These are phyloP conservation scores for Antheraea yamamai DNA, from an alignment of 2,888 invertebrate species.

Conservation along the genomic window DNA sequence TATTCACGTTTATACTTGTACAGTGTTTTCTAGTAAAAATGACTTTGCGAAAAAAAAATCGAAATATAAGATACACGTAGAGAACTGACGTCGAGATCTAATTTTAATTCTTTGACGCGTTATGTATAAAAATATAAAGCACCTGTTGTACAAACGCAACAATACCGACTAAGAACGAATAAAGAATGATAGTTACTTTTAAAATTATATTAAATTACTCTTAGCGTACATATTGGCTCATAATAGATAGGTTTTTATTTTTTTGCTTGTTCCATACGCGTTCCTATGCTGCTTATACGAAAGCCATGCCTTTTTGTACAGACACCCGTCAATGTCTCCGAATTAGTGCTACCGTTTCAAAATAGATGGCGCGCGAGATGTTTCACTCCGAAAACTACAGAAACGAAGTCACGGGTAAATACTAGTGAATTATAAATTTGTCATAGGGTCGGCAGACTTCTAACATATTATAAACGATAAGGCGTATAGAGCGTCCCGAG, in stretches of 20 bases:
- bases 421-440: background rate
- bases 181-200: no score
- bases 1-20: background rate
- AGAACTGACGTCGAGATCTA: background rate
- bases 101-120: slow-evolving; percentile 7
- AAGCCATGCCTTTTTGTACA: background rate
- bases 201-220: no score
- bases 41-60: background rate
- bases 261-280: background rate
- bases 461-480: no score
- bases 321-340: background rate
- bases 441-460: no score
- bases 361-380: background rate
- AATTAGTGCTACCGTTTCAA: background rate
- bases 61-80: background rate
- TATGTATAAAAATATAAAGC: slow-evolving; percentile 3
- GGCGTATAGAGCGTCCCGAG: no score
- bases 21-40: background rate
- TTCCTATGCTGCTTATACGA: background rate
- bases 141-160: background rate
- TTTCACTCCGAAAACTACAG: background rate
- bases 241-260: background rate
- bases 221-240: no score
- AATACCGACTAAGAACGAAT: background rate
- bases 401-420: background rate